Conservation (phyloP, 2,888 invertebrate genomes). For the Temnothorax rugatulus region DNA sequence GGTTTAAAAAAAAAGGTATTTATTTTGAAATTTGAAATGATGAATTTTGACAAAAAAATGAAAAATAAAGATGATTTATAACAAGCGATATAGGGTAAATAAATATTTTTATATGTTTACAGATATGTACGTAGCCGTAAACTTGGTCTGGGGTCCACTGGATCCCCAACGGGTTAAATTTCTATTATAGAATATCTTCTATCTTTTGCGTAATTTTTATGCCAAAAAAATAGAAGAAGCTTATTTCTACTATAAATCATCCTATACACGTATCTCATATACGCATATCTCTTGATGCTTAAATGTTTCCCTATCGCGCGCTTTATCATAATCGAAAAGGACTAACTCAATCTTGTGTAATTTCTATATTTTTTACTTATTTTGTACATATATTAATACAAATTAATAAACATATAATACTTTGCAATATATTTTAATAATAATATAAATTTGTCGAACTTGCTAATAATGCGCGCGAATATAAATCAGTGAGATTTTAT, state of each 20-base stretch:
- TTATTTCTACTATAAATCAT: neutral
- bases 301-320: neutral
- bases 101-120: too few species aligned
- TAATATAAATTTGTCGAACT: neutral
- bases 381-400: neutral
- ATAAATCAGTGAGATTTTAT: neutral
- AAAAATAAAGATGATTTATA: too few species aligned
- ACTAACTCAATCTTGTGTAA: neutral
- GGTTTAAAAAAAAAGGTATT: too few species aligned
- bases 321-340: neutral
- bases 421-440: conserved; percentile 9
- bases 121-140: too few species aligned
- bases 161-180: neutral
- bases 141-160: too few species aligned
- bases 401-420: neutral
- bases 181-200: neutral
- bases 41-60: too few species aligned
- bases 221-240: neutral
- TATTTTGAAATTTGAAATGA: too few species aligned
- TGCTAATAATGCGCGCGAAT: neutral
- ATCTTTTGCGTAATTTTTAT: too few species aligned
- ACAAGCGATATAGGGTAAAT: too few species aligned
- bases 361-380: neutral
- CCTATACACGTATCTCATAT: too few species aligned
- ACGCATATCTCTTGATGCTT: too few species aligned